phyloP scores from a whole-genome alignment of 2,888 invertebrate genomes.

The Blera fallax region DNA sequence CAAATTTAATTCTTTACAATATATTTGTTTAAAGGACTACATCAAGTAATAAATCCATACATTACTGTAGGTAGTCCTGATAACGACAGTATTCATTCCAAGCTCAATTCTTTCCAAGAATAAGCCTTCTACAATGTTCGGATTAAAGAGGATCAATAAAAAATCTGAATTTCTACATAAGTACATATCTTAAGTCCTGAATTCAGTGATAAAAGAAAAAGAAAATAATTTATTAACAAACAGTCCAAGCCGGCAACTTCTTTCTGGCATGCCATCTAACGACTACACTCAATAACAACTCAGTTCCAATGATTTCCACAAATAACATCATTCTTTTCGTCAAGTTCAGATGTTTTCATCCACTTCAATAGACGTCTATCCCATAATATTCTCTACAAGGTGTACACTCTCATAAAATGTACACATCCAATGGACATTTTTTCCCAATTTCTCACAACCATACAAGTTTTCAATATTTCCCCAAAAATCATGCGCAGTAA shows the following conservation, averaged over 20 bases:
- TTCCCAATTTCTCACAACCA: background rate
- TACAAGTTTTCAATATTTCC: background rate
- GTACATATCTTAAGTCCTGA: no score
- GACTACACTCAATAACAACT: conserved; percentile 1
- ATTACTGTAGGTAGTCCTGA: no score
- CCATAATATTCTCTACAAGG: background rate
- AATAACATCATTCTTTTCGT: conserved; percentile 38
- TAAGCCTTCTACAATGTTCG: no score
- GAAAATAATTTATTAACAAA: background rate
- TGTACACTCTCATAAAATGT: background rate
- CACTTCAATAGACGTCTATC: conserved; percentile 1
- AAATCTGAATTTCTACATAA: no score
- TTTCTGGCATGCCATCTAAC: conserved; percentile 23
- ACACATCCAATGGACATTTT: conserved; percentile 6
- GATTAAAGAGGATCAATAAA: no score
- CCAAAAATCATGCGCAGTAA: conserved; percentile 25
- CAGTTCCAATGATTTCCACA: conserved; percentile 16
- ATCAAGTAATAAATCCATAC: no score
- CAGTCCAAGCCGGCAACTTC: background rate
- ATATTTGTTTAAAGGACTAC: no score
- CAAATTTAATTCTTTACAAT: no score
- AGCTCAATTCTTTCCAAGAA: no score
- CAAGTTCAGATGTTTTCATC: conserved; percentile 30
- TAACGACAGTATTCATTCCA: no score
- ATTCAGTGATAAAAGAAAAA: background rate